A percentile compares a stretch with the other conserved stretches of the same genome.
Evolutionary conservation across 2,797 vertebrate species (phyloP).

Genomic region (Clamator glandarius): DNA sequence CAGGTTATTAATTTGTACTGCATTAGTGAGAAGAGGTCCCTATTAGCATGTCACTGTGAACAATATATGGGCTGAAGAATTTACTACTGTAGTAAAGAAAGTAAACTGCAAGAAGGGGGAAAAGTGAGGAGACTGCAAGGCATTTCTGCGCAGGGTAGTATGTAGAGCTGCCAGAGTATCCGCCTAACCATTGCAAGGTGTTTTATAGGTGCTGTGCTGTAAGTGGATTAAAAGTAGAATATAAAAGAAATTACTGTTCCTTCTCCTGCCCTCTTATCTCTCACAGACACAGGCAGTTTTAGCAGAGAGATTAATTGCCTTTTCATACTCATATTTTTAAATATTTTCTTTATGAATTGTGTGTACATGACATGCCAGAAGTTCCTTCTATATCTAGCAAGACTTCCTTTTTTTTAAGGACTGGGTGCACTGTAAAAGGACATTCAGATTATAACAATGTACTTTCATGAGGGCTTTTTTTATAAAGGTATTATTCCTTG

Average conservation of each 20-base stretch:
- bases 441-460: not conserved
- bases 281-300: slow-evolving; percentile 15
- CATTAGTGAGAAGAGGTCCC: not conserved
- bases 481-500: not conserved
- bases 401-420: slow-evolving; percentile 4
- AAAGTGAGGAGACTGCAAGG: not conserved
- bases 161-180: not conserved
- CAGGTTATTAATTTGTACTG: not conserved
- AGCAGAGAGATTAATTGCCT: slow-evolving; percentile 31
- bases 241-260: slow-evolving; percentile 34
- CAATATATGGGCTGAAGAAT: not conserved
- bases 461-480: not conserved
- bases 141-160: not conserved
- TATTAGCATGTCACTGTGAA: not conserved
- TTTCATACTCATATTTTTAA: slow-evolving; percentile 14
- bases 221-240: slow-evolving; percentile 5
- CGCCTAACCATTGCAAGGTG: not conserved
- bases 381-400: not conserved
- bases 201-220: not conserved
- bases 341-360: not conserved
- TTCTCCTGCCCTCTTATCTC: slow-evolving; percentile 35
- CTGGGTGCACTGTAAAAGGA: not conserved
- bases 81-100: not conserved
- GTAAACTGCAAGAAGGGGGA: not conserved
- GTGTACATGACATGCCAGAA: not conserved